Conservation (phyloP, 2,888 invertebrate genomes). For the Nezara viridula region DNA sequence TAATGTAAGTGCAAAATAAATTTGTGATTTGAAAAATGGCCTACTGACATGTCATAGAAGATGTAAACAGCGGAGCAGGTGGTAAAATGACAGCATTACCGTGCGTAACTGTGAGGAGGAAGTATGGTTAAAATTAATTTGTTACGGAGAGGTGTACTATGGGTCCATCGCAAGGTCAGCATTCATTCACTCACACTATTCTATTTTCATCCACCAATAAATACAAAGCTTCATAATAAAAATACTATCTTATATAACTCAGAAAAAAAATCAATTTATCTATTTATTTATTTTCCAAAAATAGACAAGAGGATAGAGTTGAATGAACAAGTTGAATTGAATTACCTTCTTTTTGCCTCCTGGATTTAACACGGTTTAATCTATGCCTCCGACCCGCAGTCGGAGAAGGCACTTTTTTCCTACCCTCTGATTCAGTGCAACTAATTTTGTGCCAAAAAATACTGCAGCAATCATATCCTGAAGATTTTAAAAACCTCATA, state of each 20-base stretch:
- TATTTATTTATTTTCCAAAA: not conserved
- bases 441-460: slow-evolving; percentile 19
- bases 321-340: slow-evolving; percentile 43
- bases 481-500: slow-evolving; percentile 48
- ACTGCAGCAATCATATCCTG: slow-evolving; percentile 35
- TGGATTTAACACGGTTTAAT: slow-evolving; percentile 59
- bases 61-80: slow-evolving; percentile 26
- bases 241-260: not conserved
- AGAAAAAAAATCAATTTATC: not conserved
- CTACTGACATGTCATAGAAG: slow-evolving; percentile 16
- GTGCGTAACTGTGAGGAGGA: slow-evolving; percentile 51
- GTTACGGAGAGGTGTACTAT: slow-evolving; percentile 59
- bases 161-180: slow-evolving; percentile 49
- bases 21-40: not conserved
- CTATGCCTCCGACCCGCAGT: slow-evolving; percentile 51
- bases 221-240: not conserved
- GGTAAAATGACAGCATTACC: slow-evolving; percentile 2
- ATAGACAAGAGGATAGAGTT: slow-evolving; percentile 12
- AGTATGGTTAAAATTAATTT: slow-evolving; percentile 62
- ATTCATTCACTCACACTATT: not conserved
- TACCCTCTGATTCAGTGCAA: slow-evolving; percentile 9
- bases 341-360: slow-evolving; percentile 59
- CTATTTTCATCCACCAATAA: not conserved
- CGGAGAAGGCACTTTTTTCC: slow-evolving; percentile 28
- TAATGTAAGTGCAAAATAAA: not conserved